Base-by-base conservation (phyloP, 2,888 invertebrate species). In the Dione juno region DNA sequence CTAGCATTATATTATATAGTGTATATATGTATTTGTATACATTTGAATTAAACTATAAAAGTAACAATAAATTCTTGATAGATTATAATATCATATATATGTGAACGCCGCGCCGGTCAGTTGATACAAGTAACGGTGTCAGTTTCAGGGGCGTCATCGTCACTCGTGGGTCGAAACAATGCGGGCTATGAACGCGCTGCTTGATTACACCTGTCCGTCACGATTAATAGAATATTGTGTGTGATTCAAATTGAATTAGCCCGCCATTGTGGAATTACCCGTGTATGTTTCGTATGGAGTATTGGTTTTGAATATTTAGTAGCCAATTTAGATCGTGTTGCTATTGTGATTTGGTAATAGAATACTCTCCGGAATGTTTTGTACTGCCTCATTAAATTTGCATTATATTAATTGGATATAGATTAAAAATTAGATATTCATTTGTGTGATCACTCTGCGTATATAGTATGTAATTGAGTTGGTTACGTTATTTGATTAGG, bases 201-300 rank as follows among this genome's bases (percentile, higher is more conserved):
- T 90, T 90, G 90, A 91, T 92, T 92, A 92, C 91, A 90, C 89
- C 92, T 92, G 92, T 89, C 91, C 86, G 82, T 90, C 91, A 89
- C 87, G 85, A 90, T 89, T 90, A 91, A 92, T 92, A 91, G 89
- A 92, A 91, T 91, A 90, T 89, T 91, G 91, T 89, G 88, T 85
- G 85, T 86, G 90, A 90, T 88, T 89, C 88, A 87, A 90, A 90
- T 92, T 89, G 91, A 90, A 92, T 92, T 90, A 89, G 87, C 82
- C 80, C 78, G 78, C 89, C 85, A 89, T 89, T 91, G 90, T 88
- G 84, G 86, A 85, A 88, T 88, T 87, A 87, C 84, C 84, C 81
- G 82, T 83, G 87, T 87, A 84, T 87, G 88, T 88, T 86, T 88
- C 86, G 82, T 84, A 84, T 79, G 80, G 84, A 79, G 84, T 87